Conservation (phyloP, 2,888 invertebrate species). For the Acleris laterana region DNA sequence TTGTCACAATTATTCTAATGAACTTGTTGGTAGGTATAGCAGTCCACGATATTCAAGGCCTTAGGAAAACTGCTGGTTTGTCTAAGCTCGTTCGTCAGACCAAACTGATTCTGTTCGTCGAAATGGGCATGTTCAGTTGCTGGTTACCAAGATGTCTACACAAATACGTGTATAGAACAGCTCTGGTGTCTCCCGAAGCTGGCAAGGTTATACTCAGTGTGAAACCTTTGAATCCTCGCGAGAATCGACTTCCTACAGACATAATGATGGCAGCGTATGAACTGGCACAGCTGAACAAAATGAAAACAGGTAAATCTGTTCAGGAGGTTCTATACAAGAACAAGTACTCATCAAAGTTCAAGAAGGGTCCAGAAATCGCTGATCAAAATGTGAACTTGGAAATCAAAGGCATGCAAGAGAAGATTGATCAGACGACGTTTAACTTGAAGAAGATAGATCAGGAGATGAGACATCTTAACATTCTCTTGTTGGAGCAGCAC, state of each 20-base stretch:
- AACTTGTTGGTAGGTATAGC: constrained; percentile 94
- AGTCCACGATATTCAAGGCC: constrained; percentile 93
- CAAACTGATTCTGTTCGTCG: constrained; percentile 92
- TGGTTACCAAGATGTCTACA: constrained; percentile 89
- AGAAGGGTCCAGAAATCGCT: constrained; percentile 77
- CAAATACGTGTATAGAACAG: constrained; percentile 90
- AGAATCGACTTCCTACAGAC: constrained; percentile 91
- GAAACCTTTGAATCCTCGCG: constrained; percentile 92
- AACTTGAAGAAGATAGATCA: constrained; percentile 88
- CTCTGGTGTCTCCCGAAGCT: constrained; percentile 91
- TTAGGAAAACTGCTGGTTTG: constrained; percentile 92
- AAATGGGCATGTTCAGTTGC: constrained; percentile 91
- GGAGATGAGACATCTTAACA: constrained; percentile 88
- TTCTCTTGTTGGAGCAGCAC: constrained; percentile 72
- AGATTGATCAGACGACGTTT: constrained; percentile 88
- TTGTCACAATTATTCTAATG: constrained; percentile 94
- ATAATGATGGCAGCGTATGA: constrained; percentile 92
- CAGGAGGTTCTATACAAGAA: constrained; percentile 85
- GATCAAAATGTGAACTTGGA: constrained; percentile 83
- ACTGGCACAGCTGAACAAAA: constrained; percentile 89
- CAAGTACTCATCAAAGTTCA: constrained; percentile 85
- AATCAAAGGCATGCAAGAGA: constrained; percentile 86
- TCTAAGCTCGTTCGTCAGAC: constrained; percentile 93
- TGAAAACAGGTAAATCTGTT: constrained; percentile 86
- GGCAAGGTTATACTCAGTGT: constrained; percentile 92